Percentiles rank a stretch among this genome's conserved stretches.
These are phyloP conservation scores for Coryphaenoides rupestris DNA, from an alignment of 2,113 vertebrate genomes.

Conservation along the genomic window DNA sequence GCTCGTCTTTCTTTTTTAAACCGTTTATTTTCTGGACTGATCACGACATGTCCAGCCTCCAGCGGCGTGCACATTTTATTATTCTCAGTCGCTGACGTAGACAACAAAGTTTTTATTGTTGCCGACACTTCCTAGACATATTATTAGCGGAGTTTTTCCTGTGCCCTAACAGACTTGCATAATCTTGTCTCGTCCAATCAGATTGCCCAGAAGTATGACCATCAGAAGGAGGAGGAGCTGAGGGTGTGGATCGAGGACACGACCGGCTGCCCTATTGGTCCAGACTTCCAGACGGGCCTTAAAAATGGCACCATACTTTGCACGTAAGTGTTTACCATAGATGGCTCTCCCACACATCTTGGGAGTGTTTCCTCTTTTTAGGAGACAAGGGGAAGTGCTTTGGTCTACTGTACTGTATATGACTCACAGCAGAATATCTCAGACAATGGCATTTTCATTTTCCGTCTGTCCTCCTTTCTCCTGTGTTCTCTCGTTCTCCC, in stretches of 20 bases:
- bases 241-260: slow-evolving; percentile 85
- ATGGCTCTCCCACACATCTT: neutral
- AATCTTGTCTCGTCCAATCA: slow-evolving; percentile 46
- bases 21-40: too few relatives aligned
- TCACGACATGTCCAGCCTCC: too few relatives aligned
- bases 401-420: neutral
- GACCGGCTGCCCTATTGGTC: slow-evolving; percentile 78
- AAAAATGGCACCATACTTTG: slow-evolving; percentile 86
- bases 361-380: neutral
- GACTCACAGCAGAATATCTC: neutral
- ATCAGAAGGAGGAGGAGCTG: slow-evolving; percentile 86
- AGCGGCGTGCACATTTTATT: too few relatives aligned
- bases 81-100: too few relatives aligned
- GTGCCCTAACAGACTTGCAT: slow-evolving; percentile 1
- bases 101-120: too few relatives aligned
- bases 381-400: neutral
- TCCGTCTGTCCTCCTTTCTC: too few relatives aligned
- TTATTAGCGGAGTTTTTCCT: neutral
- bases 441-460: too few relatives aligned
- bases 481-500: neutral
- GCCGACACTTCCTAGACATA: too few relatives aligned
- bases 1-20: too few relatives aligned
- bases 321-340: slow-evolving; percentile 77
- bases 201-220: slow-evolving; percentile 92
- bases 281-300: slow-evolving; percentile 91